Evolutionary conservation across 1,140 invertebrate species (phyloP), one percentile per base, ranked within the genome.

Genomic region (Bactericera cockerelli): DNA sequence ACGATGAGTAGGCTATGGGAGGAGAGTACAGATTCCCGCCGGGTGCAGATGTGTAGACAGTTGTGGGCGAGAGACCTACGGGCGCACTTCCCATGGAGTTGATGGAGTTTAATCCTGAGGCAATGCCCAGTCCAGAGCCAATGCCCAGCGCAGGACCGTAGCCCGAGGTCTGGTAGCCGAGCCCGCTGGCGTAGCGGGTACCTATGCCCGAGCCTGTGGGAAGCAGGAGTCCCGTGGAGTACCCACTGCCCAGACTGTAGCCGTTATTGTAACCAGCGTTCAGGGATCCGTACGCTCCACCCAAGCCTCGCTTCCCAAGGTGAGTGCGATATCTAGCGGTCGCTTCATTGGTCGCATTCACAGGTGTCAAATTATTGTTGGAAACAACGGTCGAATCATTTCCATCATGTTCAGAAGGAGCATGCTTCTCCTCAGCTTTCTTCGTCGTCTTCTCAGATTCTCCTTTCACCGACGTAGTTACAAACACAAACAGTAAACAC

Each of bases 191-290:
- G 42, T 19, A 49, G 6, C 42, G 42, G 22, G 42, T 49, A 10
- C 42, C 42, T 22, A 49, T 4, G 19, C 42, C 42, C 6, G 42
- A 49, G 8, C 42, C 42, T 19, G 42, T 49, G n/a, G 42, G 42
- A 49, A 49, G 42, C n/a, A 49, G n/a, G 4, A 49, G n/a, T 8
- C 42, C 42, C 6, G 8, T 49, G n/a, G 42, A 49, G 19, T 49
- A 49, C 4, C 42, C 42, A 22, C 42, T 49, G n/a, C 42, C 42
- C 22, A 49, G 22, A 49, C 42, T 49, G 19, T 49, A 49, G 4
- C 42, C 42, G 22, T 49, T 49, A n/a, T 49, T 49, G 22, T 49
- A 49, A 19, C 42, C 42, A 19, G 42, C 42, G n/a, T 16, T 49
- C 42, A 49, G 19, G 22, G 42, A 19, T 19, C 22, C n/a, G 19